Percentiles rank a stretch among this genome's conserved stretches.
Evolutionary conservation across 2,113 vertebrate species (phyloP).

Genomic region (Guaruba guarouba): DNA sequence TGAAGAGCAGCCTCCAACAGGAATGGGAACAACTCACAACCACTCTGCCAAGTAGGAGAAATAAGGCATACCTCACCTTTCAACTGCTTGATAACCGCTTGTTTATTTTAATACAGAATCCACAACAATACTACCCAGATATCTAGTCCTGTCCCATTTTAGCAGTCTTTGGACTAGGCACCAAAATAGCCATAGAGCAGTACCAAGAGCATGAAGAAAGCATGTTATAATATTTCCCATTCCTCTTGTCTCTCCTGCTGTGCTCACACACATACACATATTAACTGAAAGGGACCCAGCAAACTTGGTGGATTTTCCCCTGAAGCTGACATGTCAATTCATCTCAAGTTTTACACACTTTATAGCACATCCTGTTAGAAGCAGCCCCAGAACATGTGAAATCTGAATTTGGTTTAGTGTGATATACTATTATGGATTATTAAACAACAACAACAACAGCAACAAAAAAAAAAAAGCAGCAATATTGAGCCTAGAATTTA

Average conservation of each 20-base stretch:
- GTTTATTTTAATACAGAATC: background rate
- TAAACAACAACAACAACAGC: background rate
- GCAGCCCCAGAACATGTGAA: background rate
- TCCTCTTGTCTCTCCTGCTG: background rate
- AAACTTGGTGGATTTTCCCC: background rate
- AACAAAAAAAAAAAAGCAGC: background rate
- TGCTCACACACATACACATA: background rate
- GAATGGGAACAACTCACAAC: background rate
- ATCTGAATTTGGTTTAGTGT: background rate
- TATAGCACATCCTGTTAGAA: background rate
- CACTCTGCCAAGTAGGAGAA: background rate
- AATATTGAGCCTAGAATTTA: background rate
- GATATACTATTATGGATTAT: background rate
- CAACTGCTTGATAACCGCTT: fast-evolving
- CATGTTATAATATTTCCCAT: fast-evolving
- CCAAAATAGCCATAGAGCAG: background rate
- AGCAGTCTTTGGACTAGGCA: background rate
- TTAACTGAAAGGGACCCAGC: background rate
- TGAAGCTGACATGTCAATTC: background rate
- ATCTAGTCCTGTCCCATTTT: background rate
- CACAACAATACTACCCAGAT: background rate
- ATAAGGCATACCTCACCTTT: background rate
- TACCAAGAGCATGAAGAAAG: background rate
- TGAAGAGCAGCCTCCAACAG: background rate
- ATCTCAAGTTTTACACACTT: background rate